Conservation (phyloP, 2,888 invertebrate genomes). For the Boloria selene region DNA sequence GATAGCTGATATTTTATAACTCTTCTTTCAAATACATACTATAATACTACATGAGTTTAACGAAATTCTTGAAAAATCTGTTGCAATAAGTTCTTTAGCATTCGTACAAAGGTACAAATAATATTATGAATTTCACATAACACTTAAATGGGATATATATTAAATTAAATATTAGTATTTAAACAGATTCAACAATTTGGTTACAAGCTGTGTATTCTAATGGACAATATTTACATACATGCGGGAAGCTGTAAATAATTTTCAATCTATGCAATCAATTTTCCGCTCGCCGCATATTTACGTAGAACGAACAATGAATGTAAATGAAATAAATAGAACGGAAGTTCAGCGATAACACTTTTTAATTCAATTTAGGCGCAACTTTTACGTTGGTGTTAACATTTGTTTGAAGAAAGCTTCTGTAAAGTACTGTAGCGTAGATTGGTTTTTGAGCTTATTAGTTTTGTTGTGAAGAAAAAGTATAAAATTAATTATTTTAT, state of each 20-base stretch:
- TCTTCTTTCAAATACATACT: no score
- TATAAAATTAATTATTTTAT: no score
- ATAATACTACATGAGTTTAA: no score
- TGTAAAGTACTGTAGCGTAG: no score
- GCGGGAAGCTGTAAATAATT: slow-evolving; percentile 35
- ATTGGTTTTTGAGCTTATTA: no score
- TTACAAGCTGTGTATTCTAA: slow-evolving; percentile 7
- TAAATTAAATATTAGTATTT: slow-evolving; percentile 12
- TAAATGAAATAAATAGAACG: slow-evolving; percentile 28
- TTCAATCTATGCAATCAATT: slow-evolving; percentile 38
- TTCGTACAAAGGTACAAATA: no score
- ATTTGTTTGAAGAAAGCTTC: no score
- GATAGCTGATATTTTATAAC: no score
- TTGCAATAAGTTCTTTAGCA: no score
- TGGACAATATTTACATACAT: slow-evolving; percentile 26
- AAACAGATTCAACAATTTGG: background rate
- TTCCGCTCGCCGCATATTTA: slow-evolving; percentile 34
- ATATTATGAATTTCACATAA: no score
- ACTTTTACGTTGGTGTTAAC: background rate
- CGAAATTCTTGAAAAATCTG: no score
- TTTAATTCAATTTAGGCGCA: slow-evolving; percentile 6
- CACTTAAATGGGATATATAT: background rate
- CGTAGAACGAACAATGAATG: slow-evolving; percentile 28
- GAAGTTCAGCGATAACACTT: slow-evolving; percentile 18
- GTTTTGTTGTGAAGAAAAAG: no score